Base-by-base conservation (phyloP, 1,140 invertebrate species). In the Heliconius himera region DNA sequence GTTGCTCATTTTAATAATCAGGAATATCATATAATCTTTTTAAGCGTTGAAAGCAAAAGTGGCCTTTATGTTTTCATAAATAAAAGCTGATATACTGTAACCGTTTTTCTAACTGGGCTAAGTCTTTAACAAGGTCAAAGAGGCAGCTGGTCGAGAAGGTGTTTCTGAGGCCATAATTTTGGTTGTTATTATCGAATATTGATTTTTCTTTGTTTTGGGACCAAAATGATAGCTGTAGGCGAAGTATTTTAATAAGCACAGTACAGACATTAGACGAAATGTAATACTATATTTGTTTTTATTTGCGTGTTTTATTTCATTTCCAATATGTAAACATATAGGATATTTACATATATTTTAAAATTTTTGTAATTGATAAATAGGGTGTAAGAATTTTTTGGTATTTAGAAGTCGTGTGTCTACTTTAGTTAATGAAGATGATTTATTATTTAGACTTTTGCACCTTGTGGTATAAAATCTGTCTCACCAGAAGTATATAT, bases 391-490 rank as follows among this genome's bases (percentile, higher is more conserved):
- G 8, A 56, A 22, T 11, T n/a, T 54, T 20, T 20, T 54, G 8
- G n/a, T 3, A 56, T 56, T 2, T 29, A 36, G 20, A 9, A 9
- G 70, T 72, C 36, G 70, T 41, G 6, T 72, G 33, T 72, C 36
- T 72, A 22, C 36, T 22, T 71, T 36, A 36, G 26, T 22, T 33
- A 16, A 36, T 33, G 0, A n/a, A 70, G 20, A 29, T 85, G 84
- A 91, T 91, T 83, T 82, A 81, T 87, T 87, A 86, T 85, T 83
- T 82, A 84, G 78, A 76, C 56, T 87, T 91, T 90, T 91, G 87
- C 90, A 92, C 90, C 91, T 92, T 94, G 90, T 89, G 89, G 81
- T 87, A 88, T 91, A 86, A 87, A 89, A 89, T 89, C 81, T 87
- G 87, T 80, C 83, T 22, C 76, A 60, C 56, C 22, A 60, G 3